These are phyloP conservation scores for Artibeus jamaicensis DNA, from an alignment of 2,797 vertebrate species.

Conservation along the genomic window DNA sequence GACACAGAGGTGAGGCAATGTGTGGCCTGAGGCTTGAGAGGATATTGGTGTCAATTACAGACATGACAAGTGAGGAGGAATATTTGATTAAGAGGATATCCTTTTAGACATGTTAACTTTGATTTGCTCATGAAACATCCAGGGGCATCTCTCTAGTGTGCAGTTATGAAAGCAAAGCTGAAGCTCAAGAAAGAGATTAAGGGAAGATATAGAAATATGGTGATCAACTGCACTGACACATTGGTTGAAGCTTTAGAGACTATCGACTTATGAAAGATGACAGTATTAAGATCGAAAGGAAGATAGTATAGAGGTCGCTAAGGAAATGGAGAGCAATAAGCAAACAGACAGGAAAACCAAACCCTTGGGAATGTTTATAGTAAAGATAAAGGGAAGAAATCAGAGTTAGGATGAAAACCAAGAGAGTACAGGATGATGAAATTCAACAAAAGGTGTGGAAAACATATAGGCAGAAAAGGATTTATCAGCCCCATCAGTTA, in stretches of 20 bases:
- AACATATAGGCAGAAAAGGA: not conserved
- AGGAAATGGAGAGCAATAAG: not conserved
- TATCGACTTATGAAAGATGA: not conserved
- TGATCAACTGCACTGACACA: not conserved
- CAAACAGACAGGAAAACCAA: not conserved
- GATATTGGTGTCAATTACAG: not conserved
- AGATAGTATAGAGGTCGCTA: not conserved
- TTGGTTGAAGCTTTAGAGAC: not conserved
- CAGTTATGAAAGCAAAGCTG: not conserved
- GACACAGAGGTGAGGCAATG: not conserved
- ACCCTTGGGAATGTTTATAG: not conserved
- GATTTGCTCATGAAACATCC: not conserved
- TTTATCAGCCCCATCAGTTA: not conserved
- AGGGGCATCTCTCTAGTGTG: not conserved
- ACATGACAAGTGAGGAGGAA: not conserved
- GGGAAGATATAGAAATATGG: not conserved
- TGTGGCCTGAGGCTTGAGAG: not conserved
- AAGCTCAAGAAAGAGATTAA: not conserved
- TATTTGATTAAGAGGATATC: constrained; percentile 17
- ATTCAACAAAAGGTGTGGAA: not conserved
- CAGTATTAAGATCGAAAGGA: not conserved
- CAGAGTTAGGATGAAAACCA: not conserved
- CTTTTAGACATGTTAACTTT: not conserved
- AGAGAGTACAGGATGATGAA: not conserved
- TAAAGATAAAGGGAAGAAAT: not conserved